Conservation (phyloP, 2,797 vertebrate genomes). For the Podarcis siculus region DNA sequence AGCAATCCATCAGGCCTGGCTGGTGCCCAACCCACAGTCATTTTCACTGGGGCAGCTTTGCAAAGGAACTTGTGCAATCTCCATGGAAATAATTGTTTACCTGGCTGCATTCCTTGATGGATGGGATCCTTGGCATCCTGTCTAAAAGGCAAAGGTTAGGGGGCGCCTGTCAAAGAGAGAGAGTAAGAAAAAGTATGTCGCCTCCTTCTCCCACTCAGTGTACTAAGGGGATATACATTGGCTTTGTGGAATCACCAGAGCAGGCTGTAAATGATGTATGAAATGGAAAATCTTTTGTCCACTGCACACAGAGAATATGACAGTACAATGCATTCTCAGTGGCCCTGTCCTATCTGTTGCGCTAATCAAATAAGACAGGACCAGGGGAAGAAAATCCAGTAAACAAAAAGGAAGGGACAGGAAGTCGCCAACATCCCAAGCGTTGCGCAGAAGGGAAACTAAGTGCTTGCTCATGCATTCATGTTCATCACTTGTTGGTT, state of each 20-base stretch:
- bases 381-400: neutral
- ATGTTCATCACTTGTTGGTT: neutral
- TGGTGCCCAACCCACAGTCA: neutral
- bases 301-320: slow-evolving; percentile 3
- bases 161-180: neutral
- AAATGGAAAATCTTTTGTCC: slow-evolving; percentile 51
- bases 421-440: slow-evolving; percentile 31
- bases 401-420: slow-evolving; percentile 14
- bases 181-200: neutral
- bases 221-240: neutral
- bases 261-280: slow-evolving; percentile 48
- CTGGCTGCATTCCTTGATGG: slow-evolving; percentile 6
- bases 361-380: slow-evolving; percentile 46
- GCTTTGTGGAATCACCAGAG: slow-evolving; percentile 40
- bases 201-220: slow-evolving; percentile 8
- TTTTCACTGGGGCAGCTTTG: slow-evolving; percentile 12
- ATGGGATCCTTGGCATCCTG: neutral
- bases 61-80: neutral
- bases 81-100: slow-evolving; percentile 28
- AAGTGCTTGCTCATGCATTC: neutral
- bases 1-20: neutral
- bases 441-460: slow-evolving; percentile 40
- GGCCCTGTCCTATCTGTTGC: slow-evolving; percentile 28
- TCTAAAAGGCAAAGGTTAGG: slow-evolving; percentile 8
- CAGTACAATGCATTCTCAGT: slow-evolving; percentile 12